phyloP scores from a whole-genome alignment of 2,888 invertebrate species.

The Dusona sp. region DNA sequence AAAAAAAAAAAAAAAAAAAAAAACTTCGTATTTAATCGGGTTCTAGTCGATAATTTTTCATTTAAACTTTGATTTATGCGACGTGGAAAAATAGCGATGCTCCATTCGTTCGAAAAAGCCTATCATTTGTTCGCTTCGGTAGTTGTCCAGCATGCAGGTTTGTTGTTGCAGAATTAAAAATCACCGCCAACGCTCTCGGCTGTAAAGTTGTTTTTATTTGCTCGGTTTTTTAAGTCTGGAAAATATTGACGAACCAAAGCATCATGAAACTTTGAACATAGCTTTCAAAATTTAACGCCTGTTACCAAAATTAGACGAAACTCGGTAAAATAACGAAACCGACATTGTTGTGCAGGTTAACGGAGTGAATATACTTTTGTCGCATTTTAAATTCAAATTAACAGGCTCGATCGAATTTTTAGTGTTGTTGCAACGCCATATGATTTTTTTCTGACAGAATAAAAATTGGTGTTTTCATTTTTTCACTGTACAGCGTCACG shows the following conservation, averaged over 20 bases:
- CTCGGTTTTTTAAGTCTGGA: background rate
- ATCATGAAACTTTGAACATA: background rate
- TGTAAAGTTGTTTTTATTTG: background rate
- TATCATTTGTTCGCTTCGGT: background rate
- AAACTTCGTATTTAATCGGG: background rate
- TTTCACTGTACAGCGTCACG: background rate
- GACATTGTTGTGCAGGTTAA: background rate
- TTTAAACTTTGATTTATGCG: conserved; percentile 7
- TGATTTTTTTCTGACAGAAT: too few relatives aligned
- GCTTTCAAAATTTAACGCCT: background rate
- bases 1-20: conserved; percentile 5
- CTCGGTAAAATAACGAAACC: background rate
- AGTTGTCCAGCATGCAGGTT: background rate
- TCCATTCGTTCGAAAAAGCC: background rate
- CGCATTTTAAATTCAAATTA: background rate
- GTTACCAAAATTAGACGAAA: background rate
- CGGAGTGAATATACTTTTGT: background rate
- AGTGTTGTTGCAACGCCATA: background rate
- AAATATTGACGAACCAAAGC: background rate
- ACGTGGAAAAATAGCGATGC: background rate
- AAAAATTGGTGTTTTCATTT: background rate
- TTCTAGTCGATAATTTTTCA: conserved; percentile 23
- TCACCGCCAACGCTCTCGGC: background rate
- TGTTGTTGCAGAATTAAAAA: background rate
- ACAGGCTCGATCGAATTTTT: background rate